Conservation (phyloP, 2,113 vertebrate species). For the Ictidomys tridecemlineatus region DNA sequence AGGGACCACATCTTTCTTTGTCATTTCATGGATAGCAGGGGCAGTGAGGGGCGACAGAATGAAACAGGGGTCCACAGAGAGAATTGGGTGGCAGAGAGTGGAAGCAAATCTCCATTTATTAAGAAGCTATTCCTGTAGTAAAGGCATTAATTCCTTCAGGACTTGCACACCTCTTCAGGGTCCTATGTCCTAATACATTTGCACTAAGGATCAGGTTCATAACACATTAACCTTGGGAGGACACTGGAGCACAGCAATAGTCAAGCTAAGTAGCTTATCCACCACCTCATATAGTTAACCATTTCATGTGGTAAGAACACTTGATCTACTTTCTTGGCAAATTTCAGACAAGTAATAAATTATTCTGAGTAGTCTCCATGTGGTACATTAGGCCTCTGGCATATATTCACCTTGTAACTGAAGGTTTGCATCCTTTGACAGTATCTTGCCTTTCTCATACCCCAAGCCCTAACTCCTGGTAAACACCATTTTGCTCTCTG, state of each 20-base stretch:
- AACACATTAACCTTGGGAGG: background rate
- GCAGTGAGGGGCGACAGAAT: no score
- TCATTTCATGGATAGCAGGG: background rate
- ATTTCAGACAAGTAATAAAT: background rate
- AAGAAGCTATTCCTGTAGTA: background rate
- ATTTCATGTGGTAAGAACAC: background rate
- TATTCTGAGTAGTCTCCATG: no score
- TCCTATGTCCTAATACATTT: background rate
- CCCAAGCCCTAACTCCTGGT: background rate
- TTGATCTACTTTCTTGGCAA: background rate
- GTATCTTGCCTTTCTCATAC: background rate
- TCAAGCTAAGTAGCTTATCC: background rate
- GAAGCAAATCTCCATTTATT: background rate
- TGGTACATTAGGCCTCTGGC: background rate
- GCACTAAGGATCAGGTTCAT: no score
- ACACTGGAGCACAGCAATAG: background rate
- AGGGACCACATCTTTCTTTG: background rate
- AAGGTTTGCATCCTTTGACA: background rate
- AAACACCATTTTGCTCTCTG: background rate
- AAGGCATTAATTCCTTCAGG: background rate
- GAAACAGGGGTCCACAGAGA: background rate
- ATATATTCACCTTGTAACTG: background rate
- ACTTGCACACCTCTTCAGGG: background rate
- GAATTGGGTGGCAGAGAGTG: no score
- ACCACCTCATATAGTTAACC: background rate